Evolutionary conservation across 1,140 invertebrate genomes (phyloP).

Genomic region (Diploscapter pachys): DNA sequence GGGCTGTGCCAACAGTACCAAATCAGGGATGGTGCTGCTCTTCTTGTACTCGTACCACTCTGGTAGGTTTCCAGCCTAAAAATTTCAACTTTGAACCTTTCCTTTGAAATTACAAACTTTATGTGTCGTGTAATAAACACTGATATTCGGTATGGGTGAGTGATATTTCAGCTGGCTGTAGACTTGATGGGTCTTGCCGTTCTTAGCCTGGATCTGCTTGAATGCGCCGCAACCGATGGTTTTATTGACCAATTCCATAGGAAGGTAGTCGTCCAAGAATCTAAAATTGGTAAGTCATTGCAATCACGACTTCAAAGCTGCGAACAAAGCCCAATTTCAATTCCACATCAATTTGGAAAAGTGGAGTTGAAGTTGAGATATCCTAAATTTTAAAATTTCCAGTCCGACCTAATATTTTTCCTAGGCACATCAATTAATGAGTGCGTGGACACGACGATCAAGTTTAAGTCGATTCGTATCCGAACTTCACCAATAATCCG

Average conservation of each 20-base stretch:
- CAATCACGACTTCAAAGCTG: background rate
- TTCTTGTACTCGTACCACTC: slow-evolving; percentile 29
- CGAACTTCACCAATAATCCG: slow-evolving; percentile 20
- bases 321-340: background rate
- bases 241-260: slow-evolving; percentile 32
- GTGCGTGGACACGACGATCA: slow-evolving; percentile 30
- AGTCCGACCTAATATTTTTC: slow-evolving; percentile 23
- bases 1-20: slow-evolving; percentile 26
- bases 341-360: background rate
- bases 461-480: slow-evolving; percentile 27
- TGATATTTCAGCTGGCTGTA: slow-evolving; percentile 33
- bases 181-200: slow-evolving; percentile 32
- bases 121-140: slow-evolving; percentile 27
- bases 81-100: background rate
- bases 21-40: slow-evolving; percentile 19
- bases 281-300: slow-evolving; percentile 14
- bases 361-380: background rate
- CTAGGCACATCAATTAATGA: slow-evolving; percentile 23
- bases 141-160: slow-evolving; percentile 36
- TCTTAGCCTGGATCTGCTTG: slow-evolving; percentile 25
- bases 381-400: background rate
- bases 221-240: slow-evolving; percentile 28
- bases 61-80: slow-evolving; percentile 29
- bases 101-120: background rate
- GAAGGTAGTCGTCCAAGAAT: slow-evolving; percentile 29